Evolutionary conservation across 2,888 invertebrate species (phyloP).

Genomic region (Microplitis manilae): DNA sequence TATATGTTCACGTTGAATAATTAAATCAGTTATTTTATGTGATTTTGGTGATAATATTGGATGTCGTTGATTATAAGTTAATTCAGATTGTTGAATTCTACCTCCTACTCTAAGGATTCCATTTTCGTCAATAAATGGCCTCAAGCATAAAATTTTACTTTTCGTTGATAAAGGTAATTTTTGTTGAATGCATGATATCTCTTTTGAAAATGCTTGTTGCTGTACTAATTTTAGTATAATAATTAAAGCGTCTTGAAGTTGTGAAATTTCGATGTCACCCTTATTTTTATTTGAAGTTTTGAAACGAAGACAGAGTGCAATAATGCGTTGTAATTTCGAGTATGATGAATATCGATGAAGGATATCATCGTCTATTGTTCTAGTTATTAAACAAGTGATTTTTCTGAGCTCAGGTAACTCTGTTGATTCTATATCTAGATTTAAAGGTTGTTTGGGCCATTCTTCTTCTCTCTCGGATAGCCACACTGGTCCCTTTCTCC

Average conservation of each 20-base stretch:
- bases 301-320: conserved; percentile 37
- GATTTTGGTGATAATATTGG: conserved; percentile 34
- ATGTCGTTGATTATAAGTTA: conserved; percentile 27
- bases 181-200: conserved; percentile 30
- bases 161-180: conserved; percentile 37
- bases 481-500: conserved; percentile 39
- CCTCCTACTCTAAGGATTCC: conserved; percentile 51
- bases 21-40: conserved; percentile 25
- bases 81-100: conserved; percentile 12
- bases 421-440: neutral
- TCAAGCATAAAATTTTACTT: conserved; percentile 43
- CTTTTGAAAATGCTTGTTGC: conserved; percentile 25
- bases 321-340: conserved; percentile 35
- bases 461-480: conserved; percentile 11
- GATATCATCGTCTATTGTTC: conserved; percentile 19
- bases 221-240: conserved; percentile 34
- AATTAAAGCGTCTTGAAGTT: conserved; percentile 12
- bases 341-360: conserved; percentile 29
- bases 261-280: conserved; percentile 12
- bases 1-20: conserved; percentile 28
- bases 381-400: conserved; percentile 27
- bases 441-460: conserved; percentile 34
- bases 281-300: conserved; percentile 2
- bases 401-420: conserved; percentile 35
- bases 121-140: conserved; percentile 50